Evolutionary conservation across 2,888 invertebrate genomes (phyloP).

Genomic region (Apotomis capreana): DNA sequence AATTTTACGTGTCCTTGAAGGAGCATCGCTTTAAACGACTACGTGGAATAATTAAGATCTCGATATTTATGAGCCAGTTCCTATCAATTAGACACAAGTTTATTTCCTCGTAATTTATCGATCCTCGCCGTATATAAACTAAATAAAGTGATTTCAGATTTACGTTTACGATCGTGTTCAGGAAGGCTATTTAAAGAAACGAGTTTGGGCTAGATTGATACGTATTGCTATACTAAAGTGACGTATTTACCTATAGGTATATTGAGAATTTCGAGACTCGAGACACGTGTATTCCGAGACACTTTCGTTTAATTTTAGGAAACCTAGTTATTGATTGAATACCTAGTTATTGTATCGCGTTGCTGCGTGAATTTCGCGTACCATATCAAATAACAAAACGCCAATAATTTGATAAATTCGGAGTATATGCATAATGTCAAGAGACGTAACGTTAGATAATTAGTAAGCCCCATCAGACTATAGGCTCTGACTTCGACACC

Average conservation of each 20-base stretch:
- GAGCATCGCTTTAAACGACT: conserved; percentile 31
- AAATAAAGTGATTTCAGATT: conserved; percentile 33
- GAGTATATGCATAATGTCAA: too few species aligned
- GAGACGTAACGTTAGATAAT: too few species aligned
- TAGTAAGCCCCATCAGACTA: too few species aligned
- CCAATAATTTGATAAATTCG: too few species aligned
- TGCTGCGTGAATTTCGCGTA: conserved; percentile 1
- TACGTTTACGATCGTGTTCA: conserved; percentile 16
- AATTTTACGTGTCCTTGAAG: conserved; percentile 35
- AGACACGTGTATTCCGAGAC: too few species aligned
- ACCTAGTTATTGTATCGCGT: background rate
- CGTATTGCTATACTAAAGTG: too few species aligned
- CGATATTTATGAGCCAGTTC: conserved; percentile 34
- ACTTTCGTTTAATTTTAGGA: too few species aligned
- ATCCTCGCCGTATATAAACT: background rate
- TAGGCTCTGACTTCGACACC: too few species aligned
- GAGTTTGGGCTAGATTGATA: conserved; percentile 7
- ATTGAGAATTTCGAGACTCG: too few species aligned
- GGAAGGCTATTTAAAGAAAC: conserved; percentile 11
- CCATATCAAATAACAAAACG: background rate
- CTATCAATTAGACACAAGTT: conserved; percentile 30
- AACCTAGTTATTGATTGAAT: too few species aligned
- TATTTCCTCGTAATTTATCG: conserved; percentile 32
- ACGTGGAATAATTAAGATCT: conserved; percentile 39
- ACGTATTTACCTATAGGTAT: too few species aligned